These are phyloP conservation scores for Calosoma granatense DNA, from an alignment of 1,140 invertebrate species.

Conservation along the genomic window DNA sequence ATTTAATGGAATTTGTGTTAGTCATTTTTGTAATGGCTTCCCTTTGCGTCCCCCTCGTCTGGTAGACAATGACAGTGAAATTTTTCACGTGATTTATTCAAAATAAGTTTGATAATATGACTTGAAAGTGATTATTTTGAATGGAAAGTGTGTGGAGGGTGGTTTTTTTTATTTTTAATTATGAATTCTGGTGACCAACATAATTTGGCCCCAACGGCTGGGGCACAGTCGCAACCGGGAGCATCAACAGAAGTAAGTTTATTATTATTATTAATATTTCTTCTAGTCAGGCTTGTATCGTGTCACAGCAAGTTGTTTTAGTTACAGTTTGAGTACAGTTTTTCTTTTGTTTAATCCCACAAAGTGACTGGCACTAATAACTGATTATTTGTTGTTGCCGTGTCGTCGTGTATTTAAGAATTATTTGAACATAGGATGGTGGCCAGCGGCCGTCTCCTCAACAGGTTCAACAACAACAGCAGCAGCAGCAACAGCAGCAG, in stretches of 20 bases:
- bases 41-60: conserved; percentile 50
- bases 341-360: neutral
- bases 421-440: conserved; percentile 20
- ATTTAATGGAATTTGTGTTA: conserved; percentile 7
- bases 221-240: conserved; percentile 40
- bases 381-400: conserved; percentile 19
- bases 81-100: conserved; percentile 40
- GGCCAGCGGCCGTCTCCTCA: conserved; percentile 33
- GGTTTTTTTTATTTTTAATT: conserved; percentile 27
- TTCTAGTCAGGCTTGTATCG: too few relatives aligned
- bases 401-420: conserved; percentile 21
- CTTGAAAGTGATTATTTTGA: conserved; percentile 35
- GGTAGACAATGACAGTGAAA: conserved; percentile 43
- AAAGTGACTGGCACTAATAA: neutral
- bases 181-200: conserved; percentile 44
- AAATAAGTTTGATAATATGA: conserved; percentile 38
- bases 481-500: conserved; percentile 23
- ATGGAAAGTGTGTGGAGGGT: conserved; percentile 23
- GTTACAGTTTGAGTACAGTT: too few relatives aligned
- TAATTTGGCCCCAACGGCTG: conserved; percentile 35
- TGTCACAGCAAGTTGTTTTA: too few relatives aligned
- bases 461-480: too few relatives aligned
- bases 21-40: conserved; percentile 45
- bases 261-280: conserved; percentile 23
- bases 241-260: conserved; percentile 39